Evolutionary conservation across 2,113 vertebrate genomes (phyloP).

Genomic region (Caretta caretta): DNA sequence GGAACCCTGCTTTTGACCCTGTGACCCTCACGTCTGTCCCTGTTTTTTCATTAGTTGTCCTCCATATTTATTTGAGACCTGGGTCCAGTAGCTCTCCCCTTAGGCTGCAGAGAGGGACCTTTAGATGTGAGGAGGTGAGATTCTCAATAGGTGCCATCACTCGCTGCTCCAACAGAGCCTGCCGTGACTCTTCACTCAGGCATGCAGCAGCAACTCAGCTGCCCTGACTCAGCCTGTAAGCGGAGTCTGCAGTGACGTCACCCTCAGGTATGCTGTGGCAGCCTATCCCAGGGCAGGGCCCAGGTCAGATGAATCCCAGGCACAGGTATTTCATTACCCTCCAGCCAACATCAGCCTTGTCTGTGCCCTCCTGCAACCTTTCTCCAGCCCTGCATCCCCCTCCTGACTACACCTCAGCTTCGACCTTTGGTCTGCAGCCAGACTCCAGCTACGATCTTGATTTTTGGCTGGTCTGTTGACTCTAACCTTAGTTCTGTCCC

Average conservation of each 20-base stretch:
- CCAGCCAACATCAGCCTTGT: background rate
- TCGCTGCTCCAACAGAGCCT: no score
- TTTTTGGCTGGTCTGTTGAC: background rate
- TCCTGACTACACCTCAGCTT: background rate
- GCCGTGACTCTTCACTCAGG: no score
- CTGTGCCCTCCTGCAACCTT: background rate
- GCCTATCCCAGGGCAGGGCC: no score
- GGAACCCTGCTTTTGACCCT: background rate
- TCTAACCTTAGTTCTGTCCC: background rate
- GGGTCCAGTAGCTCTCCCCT: no score
- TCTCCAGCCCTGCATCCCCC: background rate
- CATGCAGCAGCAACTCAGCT: background rate
- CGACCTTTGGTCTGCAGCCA: background rate
- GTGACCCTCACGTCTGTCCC: no score
- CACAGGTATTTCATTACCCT: background rate
- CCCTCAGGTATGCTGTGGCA: no score
- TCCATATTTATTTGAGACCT: no score
- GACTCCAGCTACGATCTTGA: background rate
- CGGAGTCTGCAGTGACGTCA: background rate
- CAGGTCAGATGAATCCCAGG: background rate
- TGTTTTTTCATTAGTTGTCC: no score
- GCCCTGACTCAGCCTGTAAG: background rate
- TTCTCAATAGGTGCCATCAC: no score
- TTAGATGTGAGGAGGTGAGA: no score
- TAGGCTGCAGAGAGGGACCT: no score